These are phyloP conservation scores for Charaxes varanes DNA, from an alignment of 1,140 invertebrate genomes.

Conservation along the genomic window DNA sequence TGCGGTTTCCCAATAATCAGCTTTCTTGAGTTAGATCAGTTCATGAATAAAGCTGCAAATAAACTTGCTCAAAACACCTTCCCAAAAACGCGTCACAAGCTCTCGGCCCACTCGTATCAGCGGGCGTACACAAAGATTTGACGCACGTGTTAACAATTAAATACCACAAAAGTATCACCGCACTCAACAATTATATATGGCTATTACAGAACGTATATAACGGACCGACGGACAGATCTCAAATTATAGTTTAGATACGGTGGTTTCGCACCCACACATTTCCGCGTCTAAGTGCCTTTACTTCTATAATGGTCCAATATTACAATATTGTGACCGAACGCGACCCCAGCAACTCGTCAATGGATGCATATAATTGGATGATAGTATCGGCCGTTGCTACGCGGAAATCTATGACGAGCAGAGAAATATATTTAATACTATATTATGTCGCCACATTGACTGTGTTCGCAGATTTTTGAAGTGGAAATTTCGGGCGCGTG, in stretches of 20 bases:
- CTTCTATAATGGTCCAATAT: slow-evolving; percentile 70
- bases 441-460: too few relatives aligned
- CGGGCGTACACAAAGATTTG: slow-evolving; percentile 32
- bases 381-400: too few relatives aligned
- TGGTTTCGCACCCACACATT: slow-evolving; percentile 70
- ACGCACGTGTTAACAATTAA: slow-evolving; percentile 69
- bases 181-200: slow-evolving; percentile 52
- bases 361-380: slow-evolving; percentile 49
- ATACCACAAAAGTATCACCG: slow-evolving; percentile 51
- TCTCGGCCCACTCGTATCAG: too few relatives aligned
- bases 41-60: too few relatives aligned
- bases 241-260: slow-evolving; percentile 71
- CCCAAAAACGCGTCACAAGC: too few relatives aligned
- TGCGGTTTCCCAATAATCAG: too few relatives aligned
- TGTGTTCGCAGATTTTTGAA: too few relatives aligned
- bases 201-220: slow-evolving; percentile 54
- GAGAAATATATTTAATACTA: too few relatives aligned
- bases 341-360: slow-evolving; percentile 43
- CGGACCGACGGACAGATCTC: slow-evolving; percentile 56
- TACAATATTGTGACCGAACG: slow-evolving; percentile 60
- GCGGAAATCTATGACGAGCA: too few relatives aligned
- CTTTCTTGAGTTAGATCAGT: too few relatives aligned
- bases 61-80: too few relatives aligned
- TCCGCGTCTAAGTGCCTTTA: slow-evolving; percentile 61
- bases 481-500: too few relatives aligned